phyloP scores from a whole-genome alignment of 1,140 invertebrate genomes.

The Dendrolimus punctatus region DNA sequence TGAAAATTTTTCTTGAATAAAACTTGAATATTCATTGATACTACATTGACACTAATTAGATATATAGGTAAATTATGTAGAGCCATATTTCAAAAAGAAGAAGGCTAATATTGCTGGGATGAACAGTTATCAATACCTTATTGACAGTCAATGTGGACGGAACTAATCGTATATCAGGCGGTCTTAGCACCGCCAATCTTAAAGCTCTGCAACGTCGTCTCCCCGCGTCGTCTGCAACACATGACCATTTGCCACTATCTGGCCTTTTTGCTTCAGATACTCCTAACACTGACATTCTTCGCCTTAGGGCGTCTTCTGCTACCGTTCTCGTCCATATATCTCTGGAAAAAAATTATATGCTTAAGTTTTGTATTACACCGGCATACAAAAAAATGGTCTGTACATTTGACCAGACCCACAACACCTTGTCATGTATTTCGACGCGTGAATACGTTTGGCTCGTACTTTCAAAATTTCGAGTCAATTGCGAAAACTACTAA shows the following conservation, averaged over 20 bases:
- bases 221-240: constrained; percentile 81
- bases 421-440: too few relatives aligned
- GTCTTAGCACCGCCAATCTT: constrained; percentile 76
- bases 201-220: constrained; percentile 81
- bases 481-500: too few relatives aligned
- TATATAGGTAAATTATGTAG: too few relatives aligned
- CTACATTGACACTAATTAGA: too few relatives aligned
- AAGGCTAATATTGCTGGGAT: too few relatives aligned
- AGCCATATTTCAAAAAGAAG: neutral
- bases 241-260: constrained; percentile 83
- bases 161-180: constrained; percentile 79
- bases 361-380: neutral
- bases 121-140: constrained; percentile 66
- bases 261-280: constrained; percentile 77
- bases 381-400: too few relatives aligned
- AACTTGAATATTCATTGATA: too few relatives aligned
- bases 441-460: too few relatives aligned
- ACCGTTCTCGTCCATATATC: constrained; percentile 76
- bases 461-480: too few relatives aligned
- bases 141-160: constrained; percentile 82
- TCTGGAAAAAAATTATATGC: constrained; percentile 33
- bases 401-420: too few relatives aligned
- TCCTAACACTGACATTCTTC: constrained; percentile 79
- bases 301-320: constrained; percentile 76
- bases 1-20: too few relatives aligned